phyloP scores from a whole-genome alignment of 1,140 invertebrate species.

The Sitophilus oryzae region DNA sequence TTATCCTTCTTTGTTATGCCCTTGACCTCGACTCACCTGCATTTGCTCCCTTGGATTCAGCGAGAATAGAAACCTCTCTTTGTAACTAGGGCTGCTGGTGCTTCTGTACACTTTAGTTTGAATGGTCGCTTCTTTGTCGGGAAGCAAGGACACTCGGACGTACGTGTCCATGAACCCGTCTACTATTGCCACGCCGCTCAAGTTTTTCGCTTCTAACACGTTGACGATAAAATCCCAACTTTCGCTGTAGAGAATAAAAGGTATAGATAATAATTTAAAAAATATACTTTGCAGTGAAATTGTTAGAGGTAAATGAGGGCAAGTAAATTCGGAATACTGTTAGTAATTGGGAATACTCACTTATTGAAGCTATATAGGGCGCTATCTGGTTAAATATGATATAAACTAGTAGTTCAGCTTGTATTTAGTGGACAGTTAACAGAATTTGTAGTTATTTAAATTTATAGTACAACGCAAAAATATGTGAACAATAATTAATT shows the following conservation, averaged over 20 bases:
- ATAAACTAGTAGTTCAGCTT: too few relatives aligned
- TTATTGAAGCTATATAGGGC: too few relatives aligned
- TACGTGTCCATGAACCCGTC: slow-evolving; percentile 64
- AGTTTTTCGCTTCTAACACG: slow-evolving; percentile 69
- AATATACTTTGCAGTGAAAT: too few relatives aligned
- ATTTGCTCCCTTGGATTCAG: slow-evolving; percentile 49
- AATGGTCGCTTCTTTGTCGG: slow-evolving; percentile 63
- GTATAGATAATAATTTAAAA: too few relatives aligned
- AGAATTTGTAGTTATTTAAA: too few relatives aligned
- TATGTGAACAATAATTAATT: too few relatives aligned
- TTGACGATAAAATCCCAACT: slow-evolving; percentile 66
- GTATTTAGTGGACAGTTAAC: too few relatives aligned
- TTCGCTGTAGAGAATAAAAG: slow-evolving; percentile 48
- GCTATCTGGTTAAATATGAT: too few relatives aligned
- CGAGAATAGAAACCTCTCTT: slow-evolving; percentile 68
- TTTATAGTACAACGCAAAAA: too few relatives aligned
- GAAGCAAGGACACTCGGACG: slow-evolving; percentile 68
- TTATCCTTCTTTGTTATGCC: not conserved
- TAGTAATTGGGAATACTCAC: too few relatives aligned
- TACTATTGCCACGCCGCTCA: slow-evolving; percentile 56
- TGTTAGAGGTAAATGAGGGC: too few relatives aligned
- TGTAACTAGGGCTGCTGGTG: slow-evolving; percentile 62
- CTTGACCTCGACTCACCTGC: slow-evolving; percentile 8
- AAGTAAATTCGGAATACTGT: too few relatives aligned
- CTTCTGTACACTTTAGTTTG: slow-evolving; percentile 68